Evolutionary conservation across 2,113 vertebrate species (phyloP).

Genomic region (Galemys pyrenaicus): DNA sequence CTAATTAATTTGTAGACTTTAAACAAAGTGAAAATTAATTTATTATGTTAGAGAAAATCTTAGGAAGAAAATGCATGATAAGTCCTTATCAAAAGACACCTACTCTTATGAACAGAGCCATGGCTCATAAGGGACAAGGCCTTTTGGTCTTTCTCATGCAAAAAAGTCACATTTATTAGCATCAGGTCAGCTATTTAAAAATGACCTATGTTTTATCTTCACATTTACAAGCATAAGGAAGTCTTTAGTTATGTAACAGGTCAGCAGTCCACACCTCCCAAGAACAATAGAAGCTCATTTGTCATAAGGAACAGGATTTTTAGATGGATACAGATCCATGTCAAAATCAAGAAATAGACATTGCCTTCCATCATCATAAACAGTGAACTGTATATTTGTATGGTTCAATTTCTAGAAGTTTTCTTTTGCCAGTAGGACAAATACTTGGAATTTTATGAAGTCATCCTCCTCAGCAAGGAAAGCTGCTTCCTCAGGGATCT

Average conservation of each 20-base stretch:
- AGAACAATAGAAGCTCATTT: conserved; percentile 81
- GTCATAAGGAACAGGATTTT: conserved; percentile 46
- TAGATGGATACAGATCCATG: neutral
- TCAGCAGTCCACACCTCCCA: conserved; percentile 69
- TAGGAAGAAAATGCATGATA: conserved; percentile 45
- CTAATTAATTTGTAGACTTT: neutral
- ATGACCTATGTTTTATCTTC: conserved; percentile 78
- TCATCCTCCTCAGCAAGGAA: neutral
- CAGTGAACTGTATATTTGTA: neutral
- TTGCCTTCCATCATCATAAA: neutral
- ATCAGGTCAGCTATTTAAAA: conserved; percentile 70
- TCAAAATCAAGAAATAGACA: neutral
- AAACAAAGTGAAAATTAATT: conserved; percentile 21
- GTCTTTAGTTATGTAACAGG: conserved; percentile 83
- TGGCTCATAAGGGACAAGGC: conserved; percentile 50
- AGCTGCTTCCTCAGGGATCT: conserved; percentile 5
- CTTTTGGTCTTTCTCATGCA: conserved; percentile 57
- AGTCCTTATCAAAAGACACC: neutral
- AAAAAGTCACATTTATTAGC: conserved; percentile 74
- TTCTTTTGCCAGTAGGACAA: neutral
- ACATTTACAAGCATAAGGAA: conserved; percentile 85
- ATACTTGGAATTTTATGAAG: neutral
- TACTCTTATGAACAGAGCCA: neutral
- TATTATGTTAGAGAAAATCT: neutral
- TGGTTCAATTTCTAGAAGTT: neutral